A percentile compares a stretch with the other conserved stretches of the same genome.
Conservation (phyloP, 2,888 invertebrate species). For the Meteorus cinctellus region DNA sequence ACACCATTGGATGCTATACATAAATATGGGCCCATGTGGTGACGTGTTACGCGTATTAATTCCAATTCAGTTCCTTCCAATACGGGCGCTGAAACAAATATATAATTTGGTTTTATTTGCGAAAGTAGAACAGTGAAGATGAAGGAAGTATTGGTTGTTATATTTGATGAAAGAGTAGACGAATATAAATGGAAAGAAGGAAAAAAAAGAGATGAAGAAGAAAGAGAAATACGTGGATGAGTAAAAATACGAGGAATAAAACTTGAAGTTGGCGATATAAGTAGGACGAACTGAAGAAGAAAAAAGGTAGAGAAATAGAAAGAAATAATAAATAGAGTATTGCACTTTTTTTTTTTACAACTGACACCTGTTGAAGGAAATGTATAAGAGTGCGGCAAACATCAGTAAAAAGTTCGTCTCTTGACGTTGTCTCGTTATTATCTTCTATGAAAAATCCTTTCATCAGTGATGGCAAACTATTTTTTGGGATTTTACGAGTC, state of each 20-base stretch:
- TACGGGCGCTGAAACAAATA: slow-evolving; percentile 36
- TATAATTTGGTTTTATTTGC: background rate
- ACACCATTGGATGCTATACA: slow-evolving; percentile 89
- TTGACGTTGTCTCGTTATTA: background rate
- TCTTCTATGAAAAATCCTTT: background rate
- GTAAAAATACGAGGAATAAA: slow-evolving; percentile 1
- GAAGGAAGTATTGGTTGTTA: background rate
- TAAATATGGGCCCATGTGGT: slow-evolving; percentile 85
- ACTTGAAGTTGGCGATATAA: background rate
- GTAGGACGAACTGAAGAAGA: slow-evolving; percentile 10
- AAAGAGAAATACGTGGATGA: slow-evolving; percentile 11
- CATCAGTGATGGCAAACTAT: background rate
- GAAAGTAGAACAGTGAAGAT: background rate
- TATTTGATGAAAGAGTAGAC: background rate
- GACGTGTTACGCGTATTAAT: slow-evolving; percentile 81
- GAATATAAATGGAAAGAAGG: slow-evolving; percentile 2
- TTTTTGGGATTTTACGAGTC: background rate
- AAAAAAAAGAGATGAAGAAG: background rate
- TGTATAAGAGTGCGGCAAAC: slow-evolving; percentile 33
- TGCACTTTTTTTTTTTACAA: slow-evolving; percentile 3
- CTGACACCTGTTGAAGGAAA: slow-evolving; percentile 47
- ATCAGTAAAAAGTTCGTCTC: slow-evolving; percentile 8
- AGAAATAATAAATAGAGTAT: background rate
- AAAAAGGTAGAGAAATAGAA: slow-evolving; percentile 7
- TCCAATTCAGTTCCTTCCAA: slow-evolving; percentile 79